Conservation (phyloP, 2,797 vertebrate genomes). For the Garrulus glandarius region DNA sequence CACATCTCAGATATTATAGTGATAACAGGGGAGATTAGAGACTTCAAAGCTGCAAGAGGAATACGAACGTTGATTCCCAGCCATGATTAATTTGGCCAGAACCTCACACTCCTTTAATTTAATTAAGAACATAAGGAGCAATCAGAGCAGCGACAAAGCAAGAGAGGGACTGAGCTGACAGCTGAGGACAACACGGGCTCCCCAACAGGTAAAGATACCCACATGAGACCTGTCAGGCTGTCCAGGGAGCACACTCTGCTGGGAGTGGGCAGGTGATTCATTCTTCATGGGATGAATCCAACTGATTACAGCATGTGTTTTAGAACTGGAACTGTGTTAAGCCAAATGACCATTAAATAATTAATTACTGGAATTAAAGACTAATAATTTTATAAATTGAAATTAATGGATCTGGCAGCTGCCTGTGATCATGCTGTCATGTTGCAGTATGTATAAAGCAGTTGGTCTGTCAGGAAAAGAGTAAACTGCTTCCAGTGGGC, state of each 20-base stretch:
- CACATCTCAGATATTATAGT: slow-evolving; percentile 23
- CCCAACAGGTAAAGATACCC: background rate
- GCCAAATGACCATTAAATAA: background rate
- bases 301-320: background rate
- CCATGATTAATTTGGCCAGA: slow-evolving; percentile 39
- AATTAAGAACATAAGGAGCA: slow-evolving; percentile 29
- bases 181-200: background rate
- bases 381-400: background rate
- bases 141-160: background rate
- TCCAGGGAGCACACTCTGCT: background rate
- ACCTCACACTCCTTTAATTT: slow-evolving; percentile 17
- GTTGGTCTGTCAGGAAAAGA: background rate
- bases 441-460: background rate
- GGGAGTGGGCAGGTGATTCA: background rate
- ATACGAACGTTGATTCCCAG: background rate
- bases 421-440: background rate
- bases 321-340: background rate
- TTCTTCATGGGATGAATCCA: background rate
- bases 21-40: slow-evolving; percentile 31
- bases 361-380: background rate
- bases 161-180: background rate
- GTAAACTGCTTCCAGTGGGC: background rate
- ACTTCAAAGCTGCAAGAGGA: slow-evolving; percentile 37
- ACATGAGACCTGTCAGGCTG: background rate
- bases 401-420: background rate